Evolutionary conservation across 92 coral and sea anemone species (phyloP).

Genomic region (Parazoanthus darwini): DNA sequence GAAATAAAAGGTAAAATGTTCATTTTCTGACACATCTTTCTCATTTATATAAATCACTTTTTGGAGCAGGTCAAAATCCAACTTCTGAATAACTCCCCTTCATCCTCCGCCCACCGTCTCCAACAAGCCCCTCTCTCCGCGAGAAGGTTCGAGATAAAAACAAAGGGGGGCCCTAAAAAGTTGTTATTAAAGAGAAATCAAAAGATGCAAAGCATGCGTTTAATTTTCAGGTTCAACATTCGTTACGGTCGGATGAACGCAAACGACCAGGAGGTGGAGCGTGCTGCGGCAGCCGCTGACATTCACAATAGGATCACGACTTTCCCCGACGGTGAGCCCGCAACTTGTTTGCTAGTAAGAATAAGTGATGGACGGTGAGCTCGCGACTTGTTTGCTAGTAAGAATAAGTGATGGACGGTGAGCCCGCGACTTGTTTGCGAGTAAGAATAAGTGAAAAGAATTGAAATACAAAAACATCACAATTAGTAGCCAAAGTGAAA

Average conservation of each 20-base stretch:
- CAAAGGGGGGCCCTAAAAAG: no score
- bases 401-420: constrained; percentile 47
- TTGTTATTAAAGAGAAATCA: no score
- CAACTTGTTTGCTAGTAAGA: background rate
- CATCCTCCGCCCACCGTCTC: no score
- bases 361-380: background rate
- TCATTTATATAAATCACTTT: no score
- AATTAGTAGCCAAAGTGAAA: no score
- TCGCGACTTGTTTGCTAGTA: no score
- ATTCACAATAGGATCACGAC: constrained; percentile 82
- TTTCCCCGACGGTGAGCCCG: constrained; percentile 76
- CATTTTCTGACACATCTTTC: no score
- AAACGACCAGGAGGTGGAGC: constrained; percentile 77
- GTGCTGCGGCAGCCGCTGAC: constrained; percentile 93
- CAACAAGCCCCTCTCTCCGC: no score
- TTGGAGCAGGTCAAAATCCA: no score
- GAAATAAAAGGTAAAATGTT: no score
- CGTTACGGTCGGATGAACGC: constrained; percentile 91
- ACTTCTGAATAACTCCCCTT: no score
- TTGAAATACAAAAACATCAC: background rate
- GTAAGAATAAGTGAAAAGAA: background rate
- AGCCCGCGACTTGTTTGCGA: background rate
- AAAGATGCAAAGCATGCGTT: background rate
- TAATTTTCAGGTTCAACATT: constrained; percentile 78
- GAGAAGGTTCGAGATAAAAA: no score